Evolutionary conservation across 37 sponge, comb jelly and placozoan species (phyloP).

Genomic region (Aplysina aerophoba): DNA sequence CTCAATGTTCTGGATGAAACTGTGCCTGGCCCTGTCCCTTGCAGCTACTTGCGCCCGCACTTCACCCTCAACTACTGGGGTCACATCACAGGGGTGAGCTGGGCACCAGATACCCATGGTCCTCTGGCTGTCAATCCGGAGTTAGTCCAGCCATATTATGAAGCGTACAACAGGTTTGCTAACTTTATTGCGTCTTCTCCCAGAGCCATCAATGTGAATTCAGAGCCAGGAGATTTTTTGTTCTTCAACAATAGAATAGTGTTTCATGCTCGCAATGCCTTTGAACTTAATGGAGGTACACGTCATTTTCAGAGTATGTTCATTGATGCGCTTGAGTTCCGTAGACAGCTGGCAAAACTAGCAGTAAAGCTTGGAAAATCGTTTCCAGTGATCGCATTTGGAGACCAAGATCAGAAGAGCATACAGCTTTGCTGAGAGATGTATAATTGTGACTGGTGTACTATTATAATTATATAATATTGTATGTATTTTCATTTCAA

Average conservation of each 20-base stretch:
- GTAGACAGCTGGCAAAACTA: not conserved
- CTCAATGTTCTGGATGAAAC: not conserved
- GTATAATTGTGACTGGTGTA: too few relatives aligned
- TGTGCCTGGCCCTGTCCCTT: not conserved
- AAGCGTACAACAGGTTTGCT: constrained; percentile 4
- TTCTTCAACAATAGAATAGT: not conserved
- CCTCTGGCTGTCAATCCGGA: not conserved
- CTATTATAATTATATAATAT: too few relatives aligned
- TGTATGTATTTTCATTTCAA: too few relatives aligned
- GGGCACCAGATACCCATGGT: not conserved
- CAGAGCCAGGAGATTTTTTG: not conserved
- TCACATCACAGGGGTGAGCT: not conserved
- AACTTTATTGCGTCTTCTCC: not conserved
- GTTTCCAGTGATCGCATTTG: not conserved
- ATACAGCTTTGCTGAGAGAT: too few relatives aligned
- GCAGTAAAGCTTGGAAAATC: not conserved
- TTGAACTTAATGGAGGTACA: not conserved
- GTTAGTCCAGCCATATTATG: not conserved
- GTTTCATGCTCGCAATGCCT: not conserved
- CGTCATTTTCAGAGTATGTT: not conserved
- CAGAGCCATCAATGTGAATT: not conserved
- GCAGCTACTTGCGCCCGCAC: not conserved
- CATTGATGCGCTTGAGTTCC: not conserved
- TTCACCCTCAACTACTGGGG: not conserved
- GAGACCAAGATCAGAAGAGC: not conserved